Base-by-base conservation (phyloP, 2,888 invertebrate genomes). In the Diarsia dahlii region DNA sequence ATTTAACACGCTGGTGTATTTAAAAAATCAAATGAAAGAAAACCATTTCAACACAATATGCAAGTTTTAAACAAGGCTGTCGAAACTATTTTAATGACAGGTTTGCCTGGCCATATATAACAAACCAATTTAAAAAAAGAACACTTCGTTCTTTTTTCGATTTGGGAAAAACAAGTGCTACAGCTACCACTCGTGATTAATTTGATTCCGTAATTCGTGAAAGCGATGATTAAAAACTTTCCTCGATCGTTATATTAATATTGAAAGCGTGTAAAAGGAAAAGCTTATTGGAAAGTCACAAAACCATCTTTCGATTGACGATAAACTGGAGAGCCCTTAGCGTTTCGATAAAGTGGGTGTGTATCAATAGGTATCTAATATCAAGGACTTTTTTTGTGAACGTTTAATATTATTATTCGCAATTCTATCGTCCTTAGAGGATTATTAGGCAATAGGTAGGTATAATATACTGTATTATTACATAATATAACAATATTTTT, bases 21-120 rank as follows among this genome's bases (percentile, higher is more conserved):
- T 82, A 82, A 67, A 71, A 63, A 83, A 18, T 58, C 28, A 70
- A 82, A 80, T 64, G 72, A 83, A 79, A 58, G 69, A 34, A 75
- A 79, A 80, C 48, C 10, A 54, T 71, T 80, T 62, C 48, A 39
- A 62, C 71, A 80, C 73, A n/a, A n/a, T n/a, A 80, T 73, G 84
- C 80, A 84, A 65, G 20, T 70, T 83, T 70, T 0, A 65, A 82
- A 80, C 68, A 63, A 79, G 63, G 18, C 4, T 18, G 34, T 67
- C 60, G 18, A 70, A 66, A 46, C 54, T n/a, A 60, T 13, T 66
- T 13, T 34, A 46, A 52, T 23, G n/a, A 10, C 20, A n/a, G 18
- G 18, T 15, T 54, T 76, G 39, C 39, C 13, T 9, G 34, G 20
- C 23, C 5, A n/a, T 9, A 13, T n/a, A 10, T n/a, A 48, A 54